Evolutionary conservation across 2,797 vertebrate species (phyloP).

Genomic region (Oreochromis mossambicus): DNA sequence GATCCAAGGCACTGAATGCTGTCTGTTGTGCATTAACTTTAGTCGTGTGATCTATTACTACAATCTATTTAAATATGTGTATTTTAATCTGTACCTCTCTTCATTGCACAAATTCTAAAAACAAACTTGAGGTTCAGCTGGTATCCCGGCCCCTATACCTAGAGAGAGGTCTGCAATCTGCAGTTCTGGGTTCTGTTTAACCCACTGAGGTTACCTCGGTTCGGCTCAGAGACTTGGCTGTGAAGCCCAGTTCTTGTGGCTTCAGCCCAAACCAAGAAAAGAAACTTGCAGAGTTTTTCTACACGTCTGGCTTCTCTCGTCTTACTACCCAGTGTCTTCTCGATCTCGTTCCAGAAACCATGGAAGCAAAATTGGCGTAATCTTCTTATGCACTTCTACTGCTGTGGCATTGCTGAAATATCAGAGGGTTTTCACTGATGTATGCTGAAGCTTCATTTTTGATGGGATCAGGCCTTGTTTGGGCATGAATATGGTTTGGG

Average conservation of each 20-base stretch:
- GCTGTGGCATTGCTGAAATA: conserved; percentile 10
- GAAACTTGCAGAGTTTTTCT: conserved; percentile 28
- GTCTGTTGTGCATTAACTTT: neutral
- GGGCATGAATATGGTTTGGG: conserved; percentile 58
- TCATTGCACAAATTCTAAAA: conserved; percentile 12
- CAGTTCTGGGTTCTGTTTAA: conserved; percentile 43
- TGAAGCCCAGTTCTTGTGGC: conserved; percentile 62
- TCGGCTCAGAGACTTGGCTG: conserved; percentile 64
- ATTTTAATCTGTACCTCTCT: conserved; percentile 1
- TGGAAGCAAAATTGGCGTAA: conserved; percentile 2
- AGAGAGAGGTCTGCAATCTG: conserved; percentile 35
- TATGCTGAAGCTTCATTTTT: conserved; percentile 38
- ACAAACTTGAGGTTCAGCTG: conserved; percentile 31
- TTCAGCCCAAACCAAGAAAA: conserved; percentile 49
- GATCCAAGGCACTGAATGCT: neutral
- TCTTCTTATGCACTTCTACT: neutral
- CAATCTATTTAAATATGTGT: neutral
- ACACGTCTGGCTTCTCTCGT: conserved; percentile 62
- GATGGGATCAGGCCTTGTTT: conserved; percentile 56
- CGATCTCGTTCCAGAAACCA: conserved; percentile 1
- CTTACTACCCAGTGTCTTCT: conserved; percentile 7
- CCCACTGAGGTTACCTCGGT: conserved; percentile 40
- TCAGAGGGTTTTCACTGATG: conserved; percentile 28
- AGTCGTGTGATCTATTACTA: neutral
- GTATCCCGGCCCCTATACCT: conserved; percentile 23